phyloP scores from a whole-genome alignment of 2,797 vertebrate species.

The Pithecia hirsuta region DNA sequence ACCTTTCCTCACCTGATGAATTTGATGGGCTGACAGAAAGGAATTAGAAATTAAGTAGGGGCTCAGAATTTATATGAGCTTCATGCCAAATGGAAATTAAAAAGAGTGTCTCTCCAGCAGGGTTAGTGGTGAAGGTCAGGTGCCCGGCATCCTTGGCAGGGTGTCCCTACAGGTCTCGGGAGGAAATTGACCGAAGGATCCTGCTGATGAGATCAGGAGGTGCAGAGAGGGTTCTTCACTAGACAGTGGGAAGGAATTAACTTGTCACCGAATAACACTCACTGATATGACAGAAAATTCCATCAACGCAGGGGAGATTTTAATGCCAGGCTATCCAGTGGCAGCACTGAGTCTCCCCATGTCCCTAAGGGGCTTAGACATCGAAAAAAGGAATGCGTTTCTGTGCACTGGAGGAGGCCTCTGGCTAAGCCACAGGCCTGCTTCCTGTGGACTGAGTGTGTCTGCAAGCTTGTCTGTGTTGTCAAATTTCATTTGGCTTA shows the following conservation, averaged over 20 bases:
- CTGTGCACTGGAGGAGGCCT: not conserved
- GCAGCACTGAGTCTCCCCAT: not conserved
- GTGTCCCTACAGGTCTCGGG: not conserved
- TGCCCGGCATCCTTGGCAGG: not conserved
- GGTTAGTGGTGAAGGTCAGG: not conserved
- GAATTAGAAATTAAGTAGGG: slow-evolving; percentile 63
- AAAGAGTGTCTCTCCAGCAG: not conserved
- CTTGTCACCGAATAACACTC: not conserved
- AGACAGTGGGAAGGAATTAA: slow-evolving; percentile 36
- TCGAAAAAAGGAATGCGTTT: not conserved
- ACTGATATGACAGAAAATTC: not conserved
- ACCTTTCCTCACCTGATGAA: not conserved
- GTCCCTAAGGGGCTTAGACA: not conserved
- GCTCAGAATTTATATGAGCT: slow-evolving; percentile 35
- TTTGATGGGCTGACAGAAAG: slow-evolving; percentile 45
- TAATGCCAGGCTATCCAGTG: not conserved
- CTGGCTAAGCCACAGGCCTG: not conserved
- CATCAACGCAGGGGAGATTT: not conserved
- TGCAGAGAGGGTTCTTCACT: not conserved
- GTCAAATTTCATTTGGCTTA: slow-evolving; percentile 71
- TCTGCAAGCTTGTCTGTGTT: slow-evolving; percentile 53
- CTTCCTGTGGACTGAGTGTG: not conserved
- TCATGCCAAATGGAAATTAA: slow-evolving; percentile 46
- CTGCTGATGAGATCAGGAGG: slow-evolving; percentile 42
- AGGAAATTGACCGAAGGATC: not conserved